Base-by-base conservation (phyloP, 2,797 vertebrate genomes). In the Falco concolor region DNA sequence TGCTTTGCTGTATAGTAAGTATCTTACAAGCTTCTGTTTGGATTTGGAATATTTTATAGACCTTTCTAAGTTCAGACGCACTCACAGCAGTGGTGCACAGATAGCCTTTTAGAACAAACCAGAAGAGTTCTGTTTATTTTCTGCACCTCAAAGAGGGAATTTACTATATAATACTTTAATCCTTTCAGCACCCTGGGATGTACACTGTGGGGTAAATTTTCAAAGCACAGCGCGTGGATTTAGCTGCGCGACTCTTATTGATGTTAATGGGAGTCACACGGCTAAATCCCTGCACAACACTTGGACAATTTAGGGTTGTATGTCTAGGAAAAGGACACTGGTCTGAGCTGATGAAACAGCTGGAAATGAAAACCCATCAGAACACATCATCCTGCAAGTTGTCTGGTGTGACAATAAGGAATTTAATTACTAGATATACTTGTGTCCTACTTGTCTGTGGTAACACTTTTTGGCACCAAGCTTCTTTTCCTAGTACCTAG, bases 91-190 rank as follows among this genome's bases (percentile, higher is more conserved):
- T 94, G 9, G 2, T 92, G 82, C 82, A 90, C 90, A 96, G 89
- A 96, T 91, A 95, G 96, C 82, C 86, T 94, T 94, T 95, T 85
- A 93, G 94, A 96, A 87, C 92, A 94, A 96, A 94, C 90, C 90
- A 95, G 93, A 96, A 97, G 91, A 94, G 52, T 95, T 94, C 88
- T 94, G 87, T 95, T 97, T 97, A 95, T 97, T 97, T 97, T 87
- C 92, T 95, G 77, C 79, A 90, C 91, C 96, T 95, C 96, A 97
- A 94, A 97, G 94, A 84, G 87, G 75, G 94, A 96, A 96, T 97
- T 97, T 97, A 63, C 96, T 93, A 90, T 97, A 97, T 97, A 97
- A 97, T 97, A 97, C 97, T 97, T 97, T 97, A 97, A 97, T 97
- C 97, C 97, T 97, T 97, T 96, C 97, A 94, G 91, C 95, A 96